phyloP scores from a whole-genome alignment of 2,797 vertebrate genomes.

The Melanotaenia maccullochi region DNA sequence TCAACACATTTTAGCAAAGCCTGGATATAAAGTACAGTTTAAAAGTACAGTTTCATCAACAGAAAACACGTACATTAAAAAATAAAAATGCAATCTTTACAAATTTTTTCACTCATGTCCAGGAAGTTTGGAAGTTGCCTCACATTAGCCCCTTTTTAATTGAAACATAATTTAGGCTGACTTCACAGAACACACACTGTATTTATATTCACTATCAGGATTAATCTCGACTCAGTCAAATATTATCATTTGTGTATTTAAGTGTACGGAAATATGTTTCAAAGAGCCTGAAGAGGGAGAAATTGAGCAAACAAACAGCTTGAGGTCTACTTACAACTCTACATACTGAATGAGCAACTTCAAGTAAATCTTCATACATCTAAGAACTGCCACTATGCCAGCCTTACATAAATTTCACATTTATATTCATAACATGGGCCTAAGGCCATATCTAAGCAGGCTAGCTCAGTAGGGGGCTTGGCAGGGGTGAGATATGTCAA shows the following conservation, averaged over 20 bases:
- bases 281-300: conserved; percentile 16
- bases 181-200: conserved; percentile 14
- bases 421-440: conserved; percentile 61
- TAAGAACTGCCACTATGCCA: conserved; percentile 41
- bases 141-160: background rate
- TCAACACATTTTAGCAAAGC: conserved; percentile 2
- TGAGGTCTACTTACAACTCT: conserved; percentile 52
- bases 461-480: conserved; percentile 48
- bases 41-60: background rate
- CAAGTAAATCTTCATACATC: conserved; percentile 63
- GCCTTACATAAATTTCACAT: conserved; percentile 68
- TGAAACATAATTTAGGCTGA: conserved; percentile 10
- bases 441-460: conserved; percentile 62
- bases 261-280: conserved; percentile 4
- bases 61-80: conserved; percentile 4
- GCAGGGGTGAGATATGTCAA: conserved; percentile 32
- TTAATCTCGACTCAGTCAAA: conserved; percentile 18
- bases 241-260: conserved; percentile 32
- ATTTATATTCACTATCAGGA: conserved; percentile 20
- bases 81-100: conserved; percentile 2
- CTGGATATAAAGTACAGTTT: conserved; percentile 9
- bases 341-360: conserved; percentile 54
- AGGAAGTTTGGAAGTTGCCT: background rate
- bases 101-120: conserved; percentile 7
- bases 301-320: conserved; percentile 66